A percentile compares a stretch with the other conserved stretches of the same genome.
phyloP scores from a whole-genome alignment of 2,888 invertebrate genomes.

The Ochropleura plecta region DNA sequence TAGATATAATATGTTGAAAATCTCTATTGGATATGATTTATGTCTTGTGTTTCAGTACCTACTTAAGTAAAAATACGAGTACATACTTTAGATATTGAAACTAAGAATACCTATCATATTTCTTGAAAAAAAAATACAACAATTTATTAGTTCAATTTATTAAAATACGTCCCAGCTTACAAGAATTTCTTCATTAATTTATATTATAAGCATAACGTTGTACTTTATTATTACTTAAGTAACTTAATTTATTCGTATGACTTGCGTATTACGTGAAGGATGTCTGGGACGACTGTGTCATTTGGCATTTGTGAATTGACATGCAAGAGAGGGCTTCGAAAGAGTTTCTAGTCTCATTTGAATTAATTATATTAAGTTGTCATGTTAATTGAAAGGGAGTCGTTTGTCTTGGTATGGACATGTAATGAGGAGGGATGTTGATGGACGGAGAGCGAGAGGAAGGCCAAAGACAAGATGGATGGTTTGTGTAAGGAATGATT shows the following conservation, averaged over 20 bases:
- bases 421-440: too few species aligned
- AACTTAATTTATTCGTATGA: conserved; percentile 47
- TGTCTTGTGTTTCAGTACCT: neutral
- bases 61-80: neutral
- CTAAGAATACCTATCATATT: neutral
- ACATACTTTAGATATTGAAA: neutral
- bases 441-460: too few species aligned
- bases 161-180: neutral
- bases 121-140: neutral
- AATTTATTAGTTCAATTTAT: neutral
- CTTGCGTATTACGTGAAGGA: conserved; percentile 47
- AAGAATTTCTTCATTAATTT: neutral
- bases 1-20: neutral
- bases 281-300: conserved; percentile 55
- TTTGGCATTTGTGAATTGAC: conserved; percentile 18
- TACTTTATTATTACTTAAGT: conserved; percentile 36
- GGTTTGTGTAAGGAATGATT: too few species aligned
- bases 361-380: neutral
- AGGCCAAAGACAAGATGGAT: too few species aligned
- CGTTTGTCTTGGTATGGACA: too few species aligned
- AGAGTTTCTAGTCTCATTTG: conserved; percentile 8
- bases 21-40: neutral
- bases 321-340: conserved; percentile 17
- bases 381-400: too few species aligned
- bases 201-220: conserved; percentile 15